These are phyloP conservation scores for Climacteris rufus DNA, from an alignment of 2,113 vertebrate genomes.

Conservation along the genomic window DNA sequence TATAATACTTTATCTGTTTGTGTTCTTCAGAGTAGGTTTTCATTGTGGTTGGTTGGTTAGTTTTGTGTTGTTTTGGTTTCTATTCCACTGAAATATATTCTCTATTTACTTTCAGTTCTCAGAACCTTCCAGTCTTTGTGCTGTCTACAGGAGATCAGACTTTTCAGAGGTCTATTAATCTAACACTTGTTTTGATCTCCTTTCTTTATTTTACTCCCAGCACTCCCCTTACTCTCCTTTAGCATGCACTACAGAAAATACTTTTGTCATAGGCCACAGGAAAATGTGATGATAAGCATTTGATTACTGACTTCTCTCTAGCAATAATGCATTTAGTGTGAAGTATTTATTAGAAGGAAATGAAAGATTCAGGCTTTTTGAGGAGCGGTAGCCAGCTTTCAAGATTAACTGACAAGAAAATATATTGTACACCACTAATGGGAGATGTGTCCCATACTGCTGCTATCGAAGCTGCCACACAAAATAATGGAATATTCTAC, in stretches of 20 bases:
- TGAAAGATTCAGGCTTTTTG: slow-evolving; percentile 50
- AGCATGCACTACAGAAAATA: not conserved
- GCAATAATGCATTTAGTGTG: slow-evolving; percentile 35
- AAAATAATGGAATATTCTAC: slow-evolving; percentile 65
- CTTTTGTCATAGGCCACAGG: not conserved
- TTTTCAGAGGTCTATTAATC: not conserved
- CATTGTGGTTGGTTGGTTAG: not conserved
- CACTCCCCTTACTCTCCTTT: not conserved
- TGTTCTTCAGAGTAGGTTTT: not conserved
- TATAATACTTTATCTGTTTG: not conserved
- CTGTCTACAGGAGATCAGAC: not conserved
- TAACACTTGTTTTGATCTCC: not conserved
- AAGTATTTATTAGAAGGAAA: slow-evolving; percentile 66
- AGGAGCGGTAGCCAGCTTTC: slow-evolving; percentile 19
- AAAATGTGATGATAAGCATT: slow-evolving; percentile 32
- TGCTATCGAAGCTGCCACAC: slow-evolving; percentile 23
- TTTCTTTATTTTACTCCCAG: not conserved
- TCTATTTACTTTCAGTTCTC: not conserved
- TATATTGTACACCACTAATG: slow-evolving; percentile 41
- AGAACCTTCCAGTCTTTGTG: not conserved
- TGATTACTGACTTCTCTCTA: slow-evolving; percentile 16
- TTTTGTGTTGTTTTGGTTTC: not conserved
- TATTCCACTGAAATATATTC: not conserved
- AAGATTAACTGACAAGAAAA: slow-evolving; percentile 71
- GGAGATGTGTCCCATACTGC: slow-evolving; percentile 39